phyloP scores from a whole-genome alignment of 2,113 vertebrate species.

The human (Homo sapiens) region GRCh38 chr6:105594001-105594500 shows the following conservation, averaged over 20 bases:
- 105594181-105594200: slow-evolving; percentile 75
- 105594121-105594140: slow-evolving; percentile 79
- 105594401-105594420: neutral
- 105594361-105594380: neutral
- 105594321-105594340: neutral
- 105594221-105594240: slow-evolving; percentile 68
- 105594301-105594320: neutral
- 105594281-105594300: slow-evolving; percentile 42
- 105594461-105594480: neutral
- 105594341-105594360: neutral
- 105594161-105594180: slow-evolving; percentile 75
- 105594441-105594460: neutral
- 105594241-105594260: slow-evolving; percentile 54
- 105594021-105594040: slow-evolving; percentile 44
- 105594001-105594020: slow-evolving; percentile 51
- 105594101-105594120: slow-evolving; percentile 61
- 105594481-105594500: neutral
- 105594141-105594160: slow-evolving; percentile 75
- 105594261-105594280: slow-evolving; percentile 50
- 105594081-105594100: slow-evolving; percentile 68
- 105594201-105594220: slow-evolving; percentile 72
- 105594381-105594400: neutral
- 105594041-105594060: slow-evolving; percentile 72
- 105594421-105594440: neutral
- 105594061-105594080: slow-evolving; percentile 64